Base-by-base conservation (phyloP, 2,113 vertebrate genomes). In the Apteryx mantelli region DNA sequence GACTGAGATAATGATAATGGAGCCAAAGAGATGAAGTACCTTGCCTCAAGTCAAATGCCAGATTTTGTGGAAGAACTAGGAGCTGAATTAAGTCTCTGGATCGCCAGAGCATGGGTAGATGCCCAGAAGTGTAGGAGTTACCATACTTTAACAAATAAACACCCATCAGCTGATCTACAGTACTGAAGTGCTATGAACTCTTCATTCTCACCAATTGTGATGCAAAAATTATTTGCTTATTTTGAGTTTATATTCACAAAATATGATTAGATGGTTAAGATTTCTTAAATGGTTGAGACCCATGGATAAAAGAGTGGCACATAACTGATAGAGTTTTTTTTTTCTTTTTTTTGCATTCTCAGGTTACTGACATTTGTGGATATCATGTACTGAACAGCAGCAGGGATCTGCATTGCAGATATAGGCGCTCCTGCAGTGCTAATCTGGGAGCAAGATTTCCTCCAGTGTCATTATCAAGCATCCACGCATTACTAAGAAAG, bases 371-470 rank as follows among this genome's bases (percentile, higher is more conserved):
- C 32, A 21, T 93, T 91, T 94, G 79, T 92, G 74, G 53, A 82
- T 82, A 78, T 82, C 80, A 93, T 22, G 8, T 69, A 56, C 55
- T 69, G 87, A 93, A 94, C 42, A 95, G 75, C 95, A 91, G 91
- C 82, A 93, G 95, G 92, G 82, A 95, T 94, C 93, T 96, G 95
- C 95, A 96, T 95, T 96, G 95, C 94, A 97, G 96, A 95, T 80
- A 96, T 80, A 96, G 85, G 89, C 78, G 40, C 65, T 95, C 88
- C 93, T 92, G 95, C 95, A 97, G 92, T 91, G 95, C 80, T 96
- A 95, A 88, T 95, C 94, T 91, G 77, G 88, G 82, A 96, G 73
- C 63, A 95, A 86, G 88, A 92, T 91, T 96, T 96, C 91, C 91
- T 92, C 68, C 89, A 83, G 79, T 93, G 87, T 91, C 92, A 81